phyloP scores from a whole-genome alignment of 2,888 invertebrate genomes.

The Barypeithes pellucidus region DNA sequence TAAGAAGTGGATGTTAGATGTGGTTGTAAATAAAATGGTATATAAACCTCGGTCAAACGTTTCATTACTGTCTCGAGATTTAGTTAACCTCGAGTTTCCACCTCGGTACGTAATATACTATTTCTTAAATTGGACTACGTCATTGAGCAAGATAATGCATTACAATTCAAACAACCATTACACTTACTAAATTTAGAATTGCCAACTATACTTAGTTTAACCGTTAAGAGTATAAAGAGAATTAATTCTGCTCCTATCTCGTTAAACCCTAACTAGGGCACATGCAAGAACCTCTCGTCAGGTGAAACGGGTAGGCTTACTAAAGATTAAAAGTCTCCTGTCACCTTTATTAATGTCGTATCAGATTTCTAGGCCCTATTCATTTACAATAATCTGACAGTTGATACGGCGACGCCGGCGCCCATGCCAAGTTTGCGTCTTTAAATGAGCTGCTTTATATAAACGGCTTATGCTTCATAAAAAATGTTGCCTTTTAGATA shows the following conservation, averaged over 20 bases:
- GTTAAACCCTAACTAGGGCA: slow-evolving; percentile 26
- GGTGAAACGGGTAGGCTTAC: slow-evolving; percentile 23
- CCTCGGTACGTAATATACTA: no score
- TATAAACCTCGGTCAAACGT: no score
- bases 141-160: no score
- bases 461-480: slow-evolving; percentile 3
- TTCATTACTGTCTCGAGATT: no score
- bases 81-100: no score
- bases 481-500: background rate
- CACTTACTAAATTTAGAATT: background rate
- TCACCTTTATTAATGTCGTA: slow-evolving; percentile 42
- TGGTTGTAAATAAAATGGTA: no score
- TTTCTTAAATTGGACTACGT: no score
- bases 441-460: slow-evolving; percentile 6
- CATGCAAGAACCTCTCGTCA: slow-evolving; percentile 18
- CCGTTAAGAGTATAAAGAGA: background rate
- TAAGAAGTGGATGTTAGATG: no score
- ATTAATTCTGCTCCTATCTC: slow-evolving; percentile 30
- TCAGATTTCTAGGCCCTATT: slow-evolving; percentile 32
- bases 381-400: slow-evolving; percentile 38
- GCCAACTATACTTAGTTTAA: background rate
- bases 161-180: no score
- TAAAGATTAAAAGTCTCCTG: slow-evolving; percentile 37
- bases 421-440: background rate
- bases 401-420: slow-evolving; percentile 12